phyloP scores from a whole-genome alignment of 2,113 vertebrate genomes.

The Platanista minor region DNA sequence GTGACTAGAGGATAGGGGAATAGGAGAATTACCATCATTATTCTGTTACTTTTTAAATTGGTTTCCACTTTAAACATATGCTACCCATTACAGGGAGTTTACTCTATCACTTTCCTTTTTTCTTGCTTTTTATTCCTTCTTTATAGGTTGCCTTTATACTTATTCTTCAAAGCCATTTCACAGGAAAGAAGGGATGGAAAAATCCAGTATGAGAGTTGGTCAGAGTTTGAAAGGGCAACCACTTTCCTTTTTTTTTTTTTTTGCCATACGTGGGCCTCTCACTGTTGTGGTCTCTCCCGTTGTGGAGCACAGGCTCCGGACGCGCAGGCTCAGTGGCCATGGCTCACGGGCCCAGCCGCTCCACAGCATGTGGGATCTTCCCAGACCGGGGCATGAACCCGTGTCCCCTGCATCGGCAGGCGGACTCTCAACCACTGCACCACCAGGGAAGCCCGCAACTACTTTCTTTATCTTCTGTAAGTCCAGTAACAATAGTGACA shows the following conservation, averaged over 20 bases:
- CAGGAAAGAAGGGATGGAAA: neutral
- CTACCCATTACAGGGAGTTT: neutral
- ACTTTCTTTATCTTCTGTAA: neutral
- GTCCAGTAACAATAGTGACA: neutral
- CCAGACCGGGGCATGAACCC: no score
- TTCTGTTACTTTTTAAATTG: constrained; percentile 24
- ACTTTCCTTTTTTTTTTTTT: no score
- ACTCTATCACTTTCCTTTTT: neutral
- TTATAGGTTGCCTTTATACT: neutral
- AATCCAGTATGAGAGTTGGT: neutral
- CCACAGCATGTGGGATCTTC: no score
- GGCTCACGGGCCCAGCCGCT: no score
- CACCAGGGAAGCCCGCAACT: no score
- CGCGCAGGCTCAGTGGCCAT: no score
- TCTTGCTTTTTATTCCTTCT: neutral
- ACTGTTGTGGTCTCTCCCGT: no score
- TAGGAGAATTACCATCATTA: constrained; percentile 6
- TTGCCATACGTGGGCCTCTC: no score
- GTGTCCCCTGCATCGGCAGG: no score
- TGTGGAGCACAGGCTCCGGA: no score
- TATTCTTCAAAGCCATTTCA: neutral
- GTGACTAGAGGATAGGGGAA: neutral
- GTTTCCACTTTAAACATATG: constrained; percentile 15
- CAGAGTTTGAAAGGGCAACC: neutral
- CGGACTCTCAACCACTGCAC: no score